Evolutionary conservation across 1,140 invertebrate genomes (phyloP), one percentile per base, ranked within the genome.

Genomic region (Papilio polyxenes): DNA sequence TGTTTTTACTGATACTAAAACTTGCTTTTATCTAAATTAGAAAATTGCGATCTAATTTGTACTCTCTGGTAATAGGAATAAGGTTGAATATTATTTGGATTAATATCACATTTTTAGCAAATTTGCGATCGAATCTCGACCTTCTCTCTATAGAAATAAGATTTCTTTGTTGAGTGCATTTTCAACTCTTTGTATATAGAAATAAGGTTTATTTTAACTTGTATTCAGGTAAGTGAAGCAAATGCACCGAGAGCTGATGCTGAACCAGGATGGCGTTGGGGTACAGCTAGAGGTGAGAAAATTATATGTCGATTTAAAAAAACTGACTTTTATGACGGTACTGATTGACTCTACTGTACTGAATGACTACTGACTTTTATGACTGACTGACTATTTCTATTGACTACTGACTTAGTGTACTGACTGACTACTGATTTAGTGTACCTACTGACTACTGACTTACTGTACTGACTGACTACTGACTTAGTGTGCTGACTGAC

Each of bases 191-290:
- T 37, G 1, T 0, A 2, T 13, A 69, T 69, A 37, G 1, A 6
- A 48, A 75, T 48, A 75, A n/a, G 6, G 40, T 9, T n/a, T 17
- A 75, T 48, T 75, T 75, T 75, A 3, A 13, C 13, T 5, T 72
- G 40, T 65, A 82, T 83, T 56, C 81, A 89, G 90, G 89, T 94
- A 20, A 89, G 88, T 74, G 91, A 91, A 3, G 91, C 90, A 53
- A 85, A 97, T 95, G 97, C 99, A 37, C 97, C 98, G 44, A 94
- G 97, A 48, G 97, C 97, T 81, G 97, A 98, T 93, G 97, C 97
- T 1, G 99, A 99, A 91, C 98, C 98, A 11, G 99, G 99, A n/a
- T 99, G 99, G 99, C 95, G 98, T 84, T 98, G 98, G 84, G 99
- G 99, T 6, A 97, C 98, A 89, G 96, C 98, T 48, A 95, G 97